Evolutionary conservation across 2,797 vertebrate species (phyloP).

Genomic region (Huso huso): DNA sequence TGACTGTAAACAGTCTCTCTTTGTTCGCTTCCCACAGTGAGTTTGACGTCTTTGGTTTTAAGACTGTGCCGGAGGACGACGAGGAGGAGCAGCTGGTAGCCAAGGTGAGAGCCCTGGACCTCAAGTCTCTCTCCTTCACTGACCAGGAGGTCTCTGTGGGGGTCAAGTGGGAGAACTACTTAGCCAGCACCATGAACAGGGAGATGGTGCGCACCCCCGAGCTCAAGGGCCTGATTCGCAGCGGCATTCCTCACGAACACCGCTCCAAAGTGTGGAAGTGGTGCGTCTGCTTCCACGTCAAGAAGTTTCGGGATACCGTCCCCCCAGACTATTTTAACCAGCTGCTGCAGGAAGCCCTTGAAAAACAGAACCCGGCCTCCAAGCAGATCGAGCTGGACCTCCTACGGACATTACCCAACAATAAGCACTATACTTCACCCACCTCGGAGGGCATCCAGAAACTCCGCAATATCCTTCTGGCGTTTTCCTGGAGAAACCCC

Average conservation of each 20-base stretch:
- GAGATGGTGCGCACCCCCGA: conserved; percentile 80
- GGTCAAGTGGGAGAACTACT: conserved; percentile 96
- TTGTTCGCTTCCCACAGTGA: conserved; percentile 55
- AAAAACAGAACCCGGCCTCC: conserved; percentile 88
- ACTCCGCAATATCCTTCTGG: conserved; percentile 82
- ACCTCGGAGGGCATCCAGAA: conserved; percentile 83
- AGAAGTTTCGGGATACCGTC: conserved; percentile 69
- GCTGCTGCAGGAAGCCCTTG: conserved; percentile 72
- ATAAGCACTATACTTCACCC: conserved; percentile 86
- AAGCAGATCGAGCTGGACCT: conserved; percentile 96
- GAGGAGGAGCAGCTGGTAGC: conserved; percentile 87
- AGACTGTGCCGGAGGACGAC: conserved; percentile 87
- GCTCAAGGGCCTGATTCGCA: conserved; percentile 79
- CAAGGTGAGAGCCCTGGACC: conserved; percentile 82
- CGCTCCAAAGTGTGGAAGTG: conserved; percentile 88
- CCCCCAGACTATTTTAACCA: conserved; percentile 74
- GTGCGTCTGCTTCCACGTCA: conserved; percentile 77
- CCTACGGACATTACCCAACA: conserved; percentile 90
- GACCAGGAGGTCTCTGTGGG: conserved; percentile 85
- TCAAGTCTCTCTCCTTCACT: conserved; percentile 78
- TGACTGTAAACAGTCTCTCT: too few species aligned
- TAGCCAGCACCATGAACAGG: conserved; percentile 79
- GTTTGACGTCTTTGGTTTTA: conserved; percentile 89
- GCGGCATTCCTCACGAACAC: conserved; percentile 81
- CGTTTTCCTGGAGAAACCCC: conserved; percentile 94